phyloP scores from a whole-genome alignment of 2,113 vertebrate genomes.

The Strix uralensis region DNA sequence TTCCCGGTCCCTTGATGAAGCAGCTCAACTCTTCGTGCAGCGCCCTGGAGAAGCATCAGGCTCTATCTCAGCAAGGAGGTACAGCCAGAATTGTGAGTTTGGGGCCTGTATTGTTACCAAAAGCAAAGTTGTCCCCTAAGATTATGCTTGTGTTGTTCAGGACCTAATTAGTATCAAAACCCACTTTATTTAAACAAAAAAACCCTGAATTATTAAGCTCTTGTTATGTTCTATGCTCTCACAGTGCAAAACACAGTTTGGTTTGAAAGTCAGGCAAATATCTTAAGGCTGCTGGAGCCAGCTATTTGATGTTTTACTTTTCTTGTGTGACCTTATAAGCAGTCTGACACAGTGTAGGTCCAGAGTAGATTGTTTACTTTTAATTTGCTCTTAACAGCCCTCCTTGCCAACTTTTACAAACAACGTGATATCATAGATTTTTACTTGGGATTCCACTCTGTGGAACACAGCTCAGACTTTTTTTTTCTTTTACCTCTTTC shows the following conservation, averaged over 20 bases:
- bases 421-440: conserved; percentile 4
- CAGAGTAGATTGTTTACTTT: conserved; percentile 43
- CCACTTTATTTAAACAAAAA: neutral
- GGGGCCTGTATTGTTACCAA: neutral
- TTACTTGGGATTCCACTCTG: conserved; percentile 14
- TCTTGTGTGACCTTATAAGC: conserved; percentile 13
- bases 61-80: neutral
- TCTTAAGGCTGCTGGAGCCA: neutral
- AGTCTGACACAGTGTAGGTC: neutral
- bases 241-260: neutral
- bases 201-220: neutral
- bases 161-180: neutral
- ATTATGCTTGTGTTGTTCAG: neutral
- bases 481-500: neutral
- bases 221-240: neutral
- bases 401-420: conserved; percentile 50
- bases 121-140: neutral
- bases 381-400: neutral
- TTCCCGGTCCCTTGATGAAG: neutral
- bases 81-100: neutral
- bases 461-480: neutral
- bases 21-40: neutral
- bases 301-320: neutral
- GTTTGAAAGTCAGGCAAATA: conserved; percentile 26
- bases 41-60: neutral